These are phyloP conservation scores for Trogon surrucura DNA, from an alignment of 2,113 vertebrate species.

Conservation along the genomic window DNA sequence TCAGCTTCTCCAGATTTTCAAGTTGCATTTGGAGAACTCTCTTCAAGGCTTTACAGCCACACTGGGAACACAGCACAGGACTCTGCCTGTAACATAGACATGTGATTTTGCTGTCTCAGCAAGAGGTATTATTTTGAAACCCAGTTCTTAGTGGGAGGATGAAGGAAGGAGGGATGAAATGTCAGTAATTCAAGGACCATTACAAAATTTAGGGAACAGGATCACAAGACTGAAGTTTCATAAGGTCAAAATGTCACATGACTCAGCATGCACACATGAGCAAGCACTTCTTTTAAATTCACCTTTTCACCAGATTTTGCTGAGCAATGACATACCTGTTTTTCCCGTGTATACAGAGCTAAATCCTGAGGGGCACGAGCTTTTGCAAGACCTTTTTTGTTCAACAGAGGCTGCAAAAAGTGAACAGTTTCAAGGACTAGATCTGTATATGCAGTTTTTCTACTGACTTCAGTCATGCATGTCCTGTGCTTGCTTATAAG, in stretches of 20 bases:
- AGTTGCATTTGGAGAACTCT: neutral
- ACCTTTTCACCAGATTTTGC: neutral
- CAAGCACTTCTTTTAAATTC: neutral
- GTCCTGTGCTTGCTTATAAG: neutral
- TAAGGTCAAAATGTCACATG: neutral
- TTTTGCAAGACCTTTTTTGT: neutral
- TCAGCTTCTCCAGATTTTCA: neutral
- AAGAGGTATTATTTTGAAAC: neutral
- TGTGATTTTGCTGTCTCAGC: neutral
- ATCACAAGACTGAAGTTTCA: neutral
- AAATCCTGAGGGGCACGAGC: neutral
- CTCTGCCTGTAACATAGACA: neutral
- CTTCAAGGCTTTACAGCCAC: neutral
- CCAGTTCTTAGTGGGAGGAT: neutral
- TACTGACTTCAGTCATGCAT: neutral
- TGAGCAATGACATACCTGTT: neutral
- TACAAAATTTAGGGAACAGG: neutral
- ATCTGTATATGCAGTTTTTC: neutral
- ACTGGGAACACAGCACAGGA: neutral
- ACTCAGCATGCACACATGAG: neutral
- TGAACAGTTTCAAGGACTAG: neutral
- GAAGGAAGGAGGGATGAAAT: neutral
- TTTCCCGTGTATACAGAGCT: neutral
- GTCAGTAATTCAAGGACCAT: neutral
- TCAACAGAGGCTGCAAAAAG: neutral